Evolutionary conservation across 2,797 vertebrate species (phyloP).

Genomic region (Parotocinclus haroldoi): DNA sequence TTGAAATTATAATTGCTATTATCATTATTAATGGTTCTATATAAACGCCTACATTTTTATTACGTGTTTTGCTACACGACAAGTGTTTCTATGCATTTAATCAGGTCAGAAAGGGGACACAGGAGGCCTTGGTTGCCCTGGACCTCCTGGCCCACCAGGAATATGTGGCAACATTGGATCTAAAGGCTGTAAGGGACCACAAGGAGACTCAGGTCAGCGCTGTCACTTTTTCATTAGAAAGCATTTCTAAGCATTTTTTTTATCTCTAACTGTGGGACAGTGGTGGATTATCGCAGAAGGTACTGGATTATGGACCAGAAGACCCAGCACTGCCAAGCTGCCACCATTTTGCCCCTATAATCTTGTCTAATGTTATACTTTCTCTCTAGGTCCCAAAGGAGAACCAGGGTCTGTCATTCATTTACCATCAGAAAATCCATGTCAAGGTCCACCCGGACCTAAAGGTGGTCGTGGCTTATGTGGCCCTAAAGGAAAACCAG

Average conservation of each 20-base stretch:
- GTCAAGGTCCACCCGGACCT: constrained; percentile 36
- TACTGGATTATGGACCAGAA: no score
- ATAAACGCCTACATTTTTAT: background rate
- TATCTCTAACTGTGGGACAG: no score
- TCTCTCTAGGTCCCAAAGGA: constrained; percentile 54
- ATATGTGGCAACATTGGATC: constrained; percentile 42
- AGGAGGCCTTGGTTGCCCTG: constrained; percentile 56
- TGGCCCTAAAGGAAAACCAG: constrained; percentile 45
- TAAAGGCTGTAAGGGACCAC: constrained; percentile 30
- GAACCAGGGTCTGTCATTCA: constrained; percentile 47
- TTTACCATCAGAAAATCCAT: accelerated
- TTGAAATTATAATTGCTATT: no score
- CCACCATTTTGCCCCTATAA: no score
- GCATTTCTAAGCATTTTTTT: no score
- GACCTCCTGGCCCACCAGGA: constrained; percentile 48
- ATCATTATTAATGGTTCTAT: background rate
- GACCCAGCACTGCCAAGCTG: no score
- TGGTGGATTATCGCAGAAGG: no score
- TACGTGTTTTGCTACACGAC: background rate
- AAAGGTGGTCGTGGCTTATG: constrained; percentile 50
- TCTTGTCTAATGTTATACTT: background rate
- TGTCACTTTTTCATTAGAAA: no score
- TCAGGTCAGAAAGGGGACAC: constrained; percentile 55
- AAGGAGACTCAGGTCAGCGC: constrained; percentile 45
- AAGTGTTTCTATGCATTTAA: background rate